Evolutionary conservation across 2,113 vertebrate genomes (phyloP), one percentile per base, ranked within the genome.

Genomic region (human (Homo sapiens)): DNA sequence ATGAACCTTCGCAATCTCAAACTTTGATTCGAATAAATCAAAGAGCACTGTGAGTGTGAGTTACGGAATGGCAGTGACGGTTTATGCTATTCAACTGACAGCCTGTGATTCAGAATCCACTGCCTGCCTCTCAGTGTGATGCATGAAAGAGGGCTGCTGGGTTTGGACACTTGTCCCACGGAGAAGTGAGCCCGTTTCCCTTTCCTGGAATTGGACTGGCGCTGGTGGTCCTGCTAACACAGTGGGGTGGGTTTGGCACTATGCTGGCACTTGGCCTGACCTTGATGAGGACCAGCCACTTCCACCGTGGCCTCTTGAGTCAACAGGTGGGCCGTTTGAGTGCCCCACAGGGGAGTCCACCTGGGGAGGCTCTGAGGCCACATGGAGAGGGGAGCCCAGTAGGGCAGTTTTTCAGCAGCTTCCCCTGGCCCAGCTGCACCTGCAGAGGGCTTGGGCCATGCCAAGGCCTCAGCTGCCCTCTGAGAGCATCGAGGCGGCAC

Each of bases 131-230:
- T 70, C 35, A 70, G 35, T n/a, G 68, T 38, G 17, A 38, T n/a
- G 35, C 3, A 1, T 38, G 8, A n/a, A 70, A 11, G 22, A 73
- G 70, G 38, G 18, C 70, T 73, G 70, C 20, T 38, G 22, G 38
- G n/a, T 40, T 22, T 32, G 40, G 43, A 16, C 25, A 30, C 40
- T n/a, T 45, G 73, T 8, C 23, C 73, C 25, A 14, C 0, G 40
- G 73, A 43, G 25, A 76, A 6, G 23, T 0, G 1, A 45, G 12
- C 25, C 40, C 0, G 3, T 16, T 27, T 16, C 25, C 40, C 40
- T 40, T 73, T 27, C 22, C 40, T 76, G 73, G 73, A 25, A 11
- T 20, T 9, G 7, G 68, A n/a, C 68, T 70, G 68, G 35, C 8
- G 35, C 68, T n/a, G 35, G 17, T 40, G 5, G 38, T 27, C 25